Percentiles rank a stretch among this genome's conserved stretches.
These are phyloP conservation scores for Lacerta viridis DNA, from an alignment of 2,797 vertebrate genomes.

Conservation along the genomic window DNA sequence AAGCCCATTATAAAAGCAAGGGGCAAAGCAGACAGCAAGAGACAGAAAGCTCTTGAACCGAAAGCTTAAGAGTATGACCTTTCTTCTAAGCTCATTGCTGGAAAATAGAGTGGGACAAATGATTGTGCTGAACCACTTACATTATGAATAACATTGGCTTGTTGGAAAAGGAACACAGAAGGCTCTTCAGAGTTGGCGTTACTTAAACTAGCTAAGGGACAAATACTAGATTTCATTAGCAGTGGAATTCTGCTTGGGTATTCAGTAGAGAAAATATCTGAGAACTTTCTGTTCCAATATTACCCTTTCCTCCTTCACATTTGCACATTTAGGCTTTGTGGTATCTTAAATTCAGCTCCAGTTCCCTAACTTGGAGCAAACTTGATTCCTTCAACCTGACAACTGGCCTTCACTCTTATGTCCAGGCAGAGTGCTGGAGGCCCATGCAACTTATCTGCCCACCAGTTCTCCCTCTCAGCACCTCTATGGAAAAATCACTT, in stretches of 20 bases:
- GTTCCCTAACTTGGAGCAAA: background rate
- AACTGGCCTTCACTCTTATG: background rate
- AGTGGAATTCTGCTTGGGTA: background rate
- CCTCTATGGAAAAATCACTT: background rate
- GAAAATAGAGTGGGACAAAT: background rate
- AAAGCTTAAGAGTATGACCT: background rate
- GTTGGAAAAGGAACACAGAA: background rate
- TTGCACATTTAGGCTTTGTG: background rate
- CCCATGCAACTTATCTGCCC: background rate
- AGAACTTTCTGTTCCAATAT: background rate
- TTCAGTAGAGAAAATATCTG: background rate
- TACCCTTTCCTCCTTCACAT: background rate
- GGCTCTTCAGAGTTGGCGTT: background rate
- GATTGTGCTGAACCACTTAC: background rate
- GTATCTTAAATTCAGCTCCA: background rate
- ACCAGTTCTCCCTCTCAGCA: background rate
- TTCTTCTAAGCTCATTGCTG: background rate
- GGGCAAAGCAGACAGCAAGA: slow-evolving; percentile 10
- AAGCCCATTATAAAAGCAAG: slow-evolving; percentile 16
- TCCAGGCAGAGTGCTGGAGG: background rate
- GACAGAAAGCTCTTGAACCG: slow-evolving; percentile 13
- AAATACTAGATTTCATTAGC: background rate
- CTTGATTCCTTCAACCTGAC: background rate
- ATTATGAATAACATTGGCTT: background rate
- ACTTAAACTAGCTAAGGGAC: background rate